Evolutionary conservation across 2,888 invertebrate genomes (phyloP), one percentile per base, ranked within the genome.

Genomic region (Ophion obscuratus): DNA sequence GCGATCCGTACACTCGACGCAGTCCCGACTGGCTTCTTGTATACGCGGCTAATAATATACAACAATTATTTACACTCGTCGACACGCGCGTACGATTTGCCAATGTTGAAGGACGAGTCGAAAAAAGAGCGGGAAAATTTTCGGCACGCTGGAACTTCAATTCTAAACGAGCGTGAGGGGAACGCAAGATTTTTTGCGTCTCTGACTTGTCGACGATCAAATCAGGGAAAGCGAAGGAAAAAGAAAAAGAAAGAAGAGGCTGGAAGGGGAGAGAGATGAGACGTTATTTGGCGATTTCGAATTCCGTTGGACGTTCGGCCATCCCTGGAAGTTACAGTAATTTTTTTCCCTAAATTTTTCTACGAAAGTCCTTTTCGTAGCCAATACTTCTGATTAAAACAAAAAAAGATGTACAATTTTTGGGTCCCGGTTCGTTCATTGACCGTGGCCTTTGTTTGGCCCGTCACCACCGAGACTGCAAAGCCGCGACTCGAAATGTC

Each of bases 11-110:
- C 40, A 64, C 44, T 67, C 68, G 71, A 87, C 76, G 73, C 47
- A 20, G 71, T 75, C 64, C 84, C 66, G 75, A 81, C 70, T 73
- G 79, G 81, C 74, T 68, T 77, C n/a, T 83, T 76, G 89, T 89
- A 87, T 88, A 81, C 88, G 89, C 76, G 85, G 84, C 87, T 85
- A 75, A 88, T 90, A 90, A 87, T 91, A 91, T 91, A 83, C 91
- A 90, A 91, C 90, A 92, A 47, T 88, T 92, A 92, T 92, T 90
- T 92, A 92, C 92, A 92, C 78, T 84, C 87, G 88, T 89, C 86
- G 89, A 78, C 44, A 70, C 78, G 68, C 61, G 78, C 61, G 61
- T 62, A 24, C 11, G 59, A 27, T 68, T 78, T 27, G 44, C n/a
- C 61, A 20, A 36, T 66, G 20, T 53, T 36, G 64, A 76, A 66